Percentiles rank a stretch among this genome's conserved stretches.
Evolutionary conservation across 1,140 invertebrate genomes (phyloP).

Genomic region (Tetraneura akinire): DNA sequence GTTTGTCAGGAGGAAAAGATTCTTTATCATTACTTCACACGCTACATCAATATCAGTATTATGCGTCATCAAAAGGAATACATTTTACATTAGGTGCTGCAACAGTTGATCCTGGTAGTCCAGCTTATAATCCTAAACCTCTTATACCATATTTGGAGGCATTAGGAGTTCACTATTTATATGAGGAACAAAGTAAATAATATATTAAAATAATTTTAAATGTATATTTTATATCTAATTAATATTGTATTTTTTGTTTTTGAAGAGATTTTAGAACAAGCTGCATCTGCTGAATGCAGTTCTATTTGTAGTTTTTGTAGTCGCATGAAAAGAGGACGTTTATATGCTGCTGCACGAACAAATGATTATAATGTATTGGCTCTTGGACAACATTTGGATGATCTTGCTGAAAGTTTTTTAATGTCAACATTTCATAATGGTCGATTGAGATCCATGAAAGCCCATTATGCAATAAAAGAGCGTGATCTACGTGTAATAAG

Average conservation of each 20-base stretch:
- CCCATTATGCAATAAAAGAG: slow-evolving; percentile 78
- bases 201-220: neutral
- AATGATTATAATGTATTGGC: slow-evolving; percentile 84
- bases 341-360: slow-evolving; percentile 74
- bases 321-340: slow-evolving; percentile 68
- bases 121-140: slow-evolving; percentile 68
- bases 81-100: slow-evolving; percentile 76
- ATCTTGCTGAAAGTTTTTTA: slow-evolving; percentile 80
- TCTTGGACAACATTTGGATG: slow-evolving; percentile 84
- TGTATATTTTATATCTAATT: neutral
- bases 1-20: slow-evolving; percentile 80
- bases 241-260: slow-evolving; percentile 5
- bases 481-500: slow-evolving; percentile 80
- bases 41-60: slow-evolving; percentile 81
- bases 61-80: slow-evolving; percentile 72
- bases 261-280: slow-evolving; percentile 56
- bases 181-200: slow-evolving; percentile 66
- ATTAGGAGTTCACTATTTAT: slow-evolving; percentile 72
- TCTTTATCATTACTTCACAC: slow-evolving; percentile 82
- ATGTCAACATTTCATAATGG: slow-evolving; percentile 82
- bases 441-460: slow-evolving; percentile 77
- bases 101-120: slow-evolving; percentile 70
- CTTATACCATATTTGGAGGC: slow-evolving; percentile 70
- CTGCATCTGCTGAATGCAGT: slow-evolving; percentile 60
- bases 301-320: slow-evolving; percentile 73